Evolutionary conservation across 2,888 invertebrate species (phyloP).

Genomic region (Parapristionchus giblindavisi): DNA sequence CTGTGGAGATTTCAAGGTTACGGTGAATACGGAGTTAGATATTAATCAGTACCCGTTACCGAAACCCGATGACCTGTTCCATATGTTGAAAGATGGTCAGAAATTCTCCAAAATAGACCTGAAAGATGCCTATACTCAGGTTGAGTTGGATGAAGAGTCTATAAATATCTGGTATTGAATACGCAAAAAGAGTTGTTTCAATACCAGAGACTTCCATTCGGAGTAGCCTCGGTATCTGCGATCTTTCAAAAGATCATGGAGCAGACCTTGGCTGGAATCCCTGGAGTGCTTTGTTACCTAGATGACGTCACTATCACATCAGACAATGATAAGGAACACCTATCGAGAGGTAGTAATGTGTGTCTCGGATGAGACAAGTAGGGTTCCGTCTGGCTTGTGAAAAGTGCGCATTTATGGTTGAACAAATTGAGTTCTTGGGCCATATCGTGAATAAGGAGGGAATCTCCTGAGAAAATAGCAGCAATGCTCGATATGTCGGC

Average conservation of each 20-base stretch:
- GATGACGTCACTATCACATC: slow-evolving; percentile 55
- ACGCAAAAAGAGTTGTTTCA: slow-evolving; percentile 36
- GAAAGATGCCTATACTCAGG: slow-evolving; percentile 41
- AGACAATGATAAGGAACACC: slow-evolving; percentile 41
- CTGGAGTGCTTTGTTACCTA: slow-evolving; percentile 44
- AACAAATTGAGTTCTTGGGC: slow-evolving; percentile 56
- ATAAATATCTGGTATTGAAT: slow-evolving; percentile 23
- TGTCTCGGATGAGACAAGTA: too few relatives aligned
- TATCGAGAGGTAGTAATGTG: too few relatives aligned
- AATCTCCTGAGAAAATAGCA: slow-evolving; percentile 49
- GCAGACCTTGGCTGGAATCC: slow-evolving; percentile 50
- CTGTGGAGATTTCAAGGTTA: slow-evolving; percentile 39
- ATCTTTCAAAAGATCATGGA: slow-evolving; percentile 55
- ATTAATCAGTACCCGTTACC: slow-evolving; percentile 44
- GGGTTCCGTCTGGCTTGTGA: slow-evolving; percentile 48
- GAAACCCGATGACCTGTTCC: slow-evolving; percentile 41
- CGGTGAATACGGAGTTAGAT: slow-evolving; percentile 40
- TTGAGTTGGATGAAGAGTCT: slow-evolving; percentile 37
- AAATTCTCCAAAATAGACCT: slow-evolving; percentile 41
- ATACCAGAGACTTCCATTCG: slow-evolving; percentile 41
- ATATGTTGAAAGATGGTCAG: slow-evolving; percentile 38
- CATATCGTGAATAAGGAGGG: slow-evolving; percentile 52
- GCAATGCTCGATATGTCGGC: slow-evolving; percentile 57
- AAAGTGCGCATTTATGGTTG: slow-evolving; percentile 55
- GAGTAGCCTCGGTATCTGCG: slow-evolving; percentile 37